phyloP scores from a whole-genome alignment of 2,113 vertebrate genomes.

The Sinocyclocheilus grahami region DNA sequence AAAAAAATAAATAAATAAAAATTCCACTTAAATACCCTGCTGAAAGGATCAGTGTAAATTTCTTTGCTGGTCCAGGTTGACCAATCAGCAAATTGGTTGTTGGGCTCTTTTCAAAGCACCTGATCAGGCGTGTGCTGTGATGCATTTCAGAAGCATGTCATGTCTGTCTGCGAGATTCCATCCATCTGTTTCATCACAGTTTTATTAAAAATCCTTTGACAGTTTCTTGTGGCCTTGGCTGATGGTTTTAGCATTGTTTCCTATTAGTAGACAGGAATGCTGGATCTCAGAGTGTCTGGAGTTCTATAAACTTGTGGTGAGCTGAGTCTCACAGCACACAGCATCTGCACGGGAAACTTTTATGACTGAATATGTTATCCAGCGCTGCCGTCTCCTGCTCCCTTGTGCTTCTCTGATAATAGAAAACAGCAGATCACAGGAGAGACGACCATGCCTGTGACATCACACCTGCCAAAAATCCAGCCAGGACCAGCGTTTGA shows the following conservation, averaged over 20 bases:
- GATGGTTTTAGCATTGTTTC: background rate
- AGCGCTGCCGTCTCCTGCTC: background rate
- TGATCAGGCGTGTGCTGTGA: too few relatives aligned
- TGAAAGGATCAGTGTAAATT: too few relatives aligned
- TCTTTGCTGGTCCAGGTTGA: too few relatives aligned
- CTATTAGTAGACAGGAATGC: background rate
- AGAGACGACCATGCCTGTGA: background rate
- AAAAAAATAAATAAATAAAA: too few relatives aligned
- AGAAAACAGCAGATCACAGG: constrained; percentile 14
- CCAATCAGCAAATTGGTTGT: too few relatives aligned
- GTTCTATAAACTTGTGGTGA: background rate
- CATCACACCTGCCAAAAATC: background rate
- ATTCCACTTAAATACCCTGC: too few relatives aligned
- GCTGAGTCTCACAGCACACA: constrained; percentile 14
- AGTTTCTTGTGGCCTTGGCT: background rate
- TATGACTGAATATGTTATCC: constrained; percentile 6
- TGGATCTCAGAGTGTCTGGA: background rate
- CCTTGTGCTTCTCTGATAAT: constrained; percentile 11
- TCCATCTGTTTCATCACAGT: background rate
- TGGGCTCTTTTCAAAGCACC: too few relatives aligned
- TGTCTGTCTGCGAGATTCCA: background rate
- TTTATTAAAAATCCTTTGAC: background rate
- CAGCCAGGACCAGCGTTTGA: background rate
- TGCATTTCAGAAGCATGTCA: too few relatives aligned
- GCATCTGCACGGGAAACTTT: constrained; percentile 15